These are phyloP conservation scores for Drosophila orena DNA, from an alignment of 1,140 invertebrate species.

Conservation along the genomic window DNA sequence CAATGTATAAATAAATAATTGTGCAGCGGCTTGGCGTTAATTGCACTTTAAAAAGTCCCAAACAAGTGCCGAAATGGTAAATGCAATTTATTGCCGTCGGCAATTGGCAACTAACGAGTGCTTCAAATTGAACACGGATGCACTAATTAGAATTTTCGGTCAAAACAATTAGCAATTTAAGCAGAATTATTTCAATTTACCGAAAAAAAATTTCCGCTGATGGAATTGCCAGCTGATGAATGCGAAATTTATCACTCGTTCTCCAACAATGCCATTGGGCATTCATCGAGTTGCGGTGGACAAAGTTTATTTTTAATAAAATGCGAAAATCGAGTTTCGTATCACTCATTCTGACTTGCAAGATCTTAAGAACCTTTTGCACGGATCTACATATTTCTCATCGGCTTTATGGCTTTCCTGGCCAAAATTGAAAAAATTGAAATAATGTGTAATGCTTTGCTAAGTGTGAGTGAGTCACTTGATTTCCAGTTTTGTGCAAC, in stretches of 20 bases:
- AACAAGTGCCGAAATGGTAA: conserved; percentile 69
- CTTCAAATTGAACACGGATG: conserved; percentile 48
- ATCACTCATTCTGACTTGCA: conserved; percentile 45
- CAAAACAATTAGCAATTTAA: conserved; percentile 56
- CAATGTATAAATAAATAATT: conserved; percentile 50
- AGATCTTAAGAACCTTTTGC: conserved; percentile 22
- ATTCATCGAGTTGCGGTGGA: conserved; percentile 22
- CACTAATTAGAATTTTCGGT: conserved; percentile 71
- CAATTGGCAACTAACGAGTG: conserved; percentile 41
- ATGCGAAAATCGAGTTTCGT: conserved; percentile 11
- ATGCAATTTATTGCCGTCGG: conserved; percentile 59
- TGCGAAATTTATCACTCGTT: conserved; percentile 7
- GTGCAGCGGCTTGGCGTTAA: conserved; percentile 57
- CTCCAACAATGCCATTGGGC: neutral
- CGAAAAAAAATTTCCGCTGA: conserved; percentile 27
- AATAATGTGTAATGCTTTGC: conserved; percentile 56
- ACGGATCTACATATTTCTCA: conserved; percentile 34
- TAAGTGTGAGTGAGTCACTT: conserved; percentile 59
- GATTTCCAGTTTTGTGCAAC: conserved; percentile 58
- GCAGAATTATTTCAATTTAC: conserved; percentile 52
- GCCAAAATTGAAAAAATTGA: conserved; percentile 35
- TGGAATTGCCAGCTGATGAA: conserved; percentile 4
- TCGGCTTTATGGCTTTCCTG: conserved; percentile 22
- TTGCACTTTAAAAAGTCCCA: conserved; percentile 59
- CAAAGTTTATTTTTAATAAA: conserved; percentile 33